Evolutionary conservation across 2,113 vertebrate species (phyloP), one percentile per base, ranked within the genome.

Genomic region (Muscicapa adusta): DNA sequence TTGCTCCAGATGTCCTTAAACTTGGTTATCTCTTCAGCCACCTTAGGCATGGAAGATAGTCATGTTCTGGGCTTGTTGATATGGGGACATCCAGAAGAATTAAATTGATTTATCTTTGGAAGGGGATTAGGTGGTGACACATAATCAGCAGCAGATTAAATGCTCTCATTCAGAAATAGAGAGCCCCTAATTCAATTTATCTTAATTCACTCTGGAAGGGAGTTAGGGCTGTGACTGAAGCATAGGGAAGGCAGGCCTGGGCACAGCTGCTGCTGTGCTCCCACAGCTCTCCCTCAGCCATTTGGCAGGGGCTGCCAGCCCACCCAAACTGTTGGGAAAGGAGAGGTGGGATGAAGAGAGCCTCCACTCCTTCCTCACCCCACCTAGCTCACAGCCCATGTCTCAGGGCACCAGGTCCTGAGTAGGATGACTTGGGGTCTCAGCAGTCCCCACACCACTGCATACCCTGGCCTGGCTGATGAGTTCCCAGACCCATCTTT

Each of bases 311-410:
- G 17, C 47, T 85, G 48, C 40, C 50, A 63, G 40, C 34, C 66
- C 16, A 20, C 1, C 1, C 40, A 47, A 79, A 68, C 8, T 3
- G 6, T 11, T 12, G 7, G 33, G 34, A 66, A 31, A 85, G 40
- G 10, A 68, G 6, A 6, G 19, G 19, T 45, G 61, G 34, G 43
- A 51, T n/a, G 65, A 76, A 83, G 9, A 0, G 6, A 51, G 18
- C 24, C 24, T 68, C 25, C 1, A 2, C 9, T 57, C n/a, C 42
- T 28, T 57, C 45, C 36, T 95, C 2, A 0, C 24, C 0, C 18
- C 3, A 10, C 50, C 1, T 4, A 29, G 18, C 40, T 89, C 67
- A 65, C 34, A 75, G 53, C 23, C 14, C 1, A 0, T 0, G 0
- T 54, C 38, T 66, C 66, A 17, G 58, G 43, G 31, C 29, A 8